Base-by-base conservation (phyloP, 2,113 vertebrate species). In the Austrofundulus limnaeus region DNA sequence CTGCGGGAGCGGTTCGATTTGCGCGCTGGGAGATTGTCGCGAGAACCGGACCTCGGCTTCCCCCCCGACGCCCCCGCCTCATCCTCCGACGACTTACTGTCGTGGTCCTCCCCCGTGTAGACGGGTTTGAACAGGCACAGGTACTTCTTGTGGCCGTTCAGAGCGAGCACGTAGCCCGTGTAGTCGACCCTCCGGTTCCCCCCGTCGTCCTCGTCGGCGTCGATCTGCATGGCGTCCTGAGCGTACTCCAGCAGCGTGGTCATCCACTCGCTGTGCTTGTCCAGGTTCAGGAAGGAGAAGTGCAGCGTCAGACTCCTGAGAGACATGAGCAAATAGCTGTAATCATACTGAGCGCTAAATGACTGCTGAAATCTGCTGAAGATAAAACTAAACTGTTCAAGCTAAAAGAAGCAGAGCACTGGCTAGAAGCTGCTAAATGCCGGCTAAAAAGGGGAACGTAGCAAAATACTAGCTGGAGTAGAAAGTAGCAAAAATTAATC, bases 91-190 rank as follows among this genome's bases (percentile, higher is more conserved):
- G 70, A 72, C 61, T 87, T 94, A 8, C 81, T 79, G 51, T 92
- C 92, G 1, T 91, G 88, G 0, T 96, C 95, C 6, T 93, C 93
- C 0, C 91, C 90, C 0, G 92, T 95, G 79, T 94, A 96, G 66
- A 93, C 91, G 1, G 96, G 96, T 85, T 94, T 97, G 70, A 99
- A 99, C 45, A 99, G 94, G 77, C 97, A 99, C 68, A 98, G 94
- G 89, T 98, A 99, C 50, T 98, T 98, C 86, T 97, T 98, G 88
- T 99, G 94, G 49, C 97, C 97, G 0, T 99, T 99, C 5, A 99
- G 92, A 1, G 96, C 97, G 88, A 99, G 89, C 11, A 98, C 96
- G 0, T 95, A 97, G 49, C 96, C 97, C 0, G 94, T 96, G 90
- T 96, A 96, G 91, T 99, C 96, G 0, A 92, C 74, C 77, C 94